A percentile compares a stretch with the other conserved stretches of the same genome.
These are phyloP conservation scores for Tetanocera ferruginea DNA, from an alignment of 2,888 invertebrate species.

Conservation along the genomic window DNA sequence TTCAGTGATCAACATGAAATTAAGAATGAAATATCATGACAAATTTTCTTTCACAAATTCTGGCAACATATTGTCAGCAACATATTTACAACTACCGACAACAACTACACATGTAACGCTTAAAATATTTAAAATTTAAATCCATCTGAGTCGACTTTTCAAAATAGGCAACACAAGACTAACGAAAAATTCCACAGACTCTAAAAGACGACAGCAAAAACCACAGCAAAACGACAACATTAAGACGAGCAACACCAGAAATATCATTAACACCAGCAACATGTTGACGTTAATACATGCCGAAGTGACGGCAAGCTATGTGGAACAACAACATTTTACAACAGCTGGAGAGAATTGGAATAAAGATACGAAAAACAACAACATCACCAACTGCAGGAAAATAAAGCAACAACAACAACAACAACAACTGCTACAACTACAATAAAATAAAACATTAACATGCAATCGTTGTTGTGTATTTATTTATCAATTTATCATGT, in stretches of 20 bases:
- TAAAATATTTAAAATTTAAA: neutral
- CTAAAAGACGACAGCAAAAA: no score
- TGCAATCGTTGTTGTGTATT: neutral
- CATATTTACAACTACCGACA: neutral
- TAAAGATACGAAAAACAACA: neutral
- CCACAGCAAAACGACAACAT: neutral
- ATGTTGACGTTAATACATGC: neutral
- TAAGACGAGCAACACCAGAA: neutral
- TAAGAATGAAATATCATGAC: no score
- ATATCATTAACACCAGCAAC: neutral
- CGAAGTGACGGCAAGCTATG: neutral
- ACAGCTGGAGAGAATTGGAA: neutral
- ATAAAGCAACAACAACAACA: neutral
- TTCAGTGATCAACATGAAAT: no score
- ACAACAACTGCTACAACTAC: neutral
- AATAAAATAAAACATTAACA: conserved; percentile 14
- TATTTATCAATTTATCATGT: neutral
- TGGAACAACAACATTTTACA: neutral
- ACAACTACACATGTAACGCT: neutral
- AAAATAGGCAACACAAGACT: neutral
- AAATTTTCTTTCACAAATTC: no score
- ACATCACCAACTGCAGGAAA: neutral
- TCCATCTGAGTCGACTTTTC: neutral
- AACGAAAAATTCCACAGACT: neutral
- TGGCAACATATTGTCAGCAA: neutral